Evolutionary conservation across 2,113 vertebrate genomes (phyloP).

Genomic region (Ceuthmochares aereus): DNA sequence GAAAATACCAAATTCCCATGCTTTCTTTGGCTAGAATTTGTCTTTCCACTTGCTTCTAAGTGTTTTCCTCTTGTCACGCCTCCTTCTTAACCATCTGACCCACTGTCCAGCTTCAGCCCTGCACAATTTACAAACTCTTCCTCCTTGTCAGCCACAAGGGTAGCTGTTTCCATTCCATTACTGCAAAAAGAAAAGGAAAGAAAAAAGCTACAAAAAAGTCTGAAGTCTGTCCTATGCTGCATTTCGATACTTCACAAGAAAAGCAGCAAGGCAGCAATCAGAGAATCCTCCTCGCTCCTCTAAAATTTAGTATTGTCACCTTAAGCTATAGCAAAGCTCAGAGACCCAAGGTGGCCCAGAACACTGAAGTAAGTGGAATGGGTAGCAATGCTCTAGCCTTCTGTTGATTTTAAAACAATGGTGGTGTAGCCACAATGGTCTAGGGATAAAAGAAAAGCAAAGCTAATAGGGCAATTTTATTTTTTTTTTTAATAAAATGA

Average conservation of each 20-base stretch:
- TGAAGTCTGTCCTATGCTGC: background rate
- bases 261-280: background rate
- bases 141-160: background rate
- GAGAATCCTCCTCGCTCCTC: background rate
- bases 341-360: background rate
- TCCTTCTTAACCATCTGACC: background rate
- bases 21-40: background rate
- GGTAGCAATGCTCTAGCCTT: background rate
- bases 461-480: background rate
- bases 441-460: background rate
- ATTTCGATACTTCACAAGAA: background rate
- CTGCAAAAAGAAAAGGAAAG: background rate
- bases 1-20: background rate
- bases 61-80: background rate
- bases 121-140: background rate
- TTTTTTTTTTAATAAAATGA: background rate
- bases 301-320: background rate
- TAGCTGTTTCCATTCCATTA: background rate
- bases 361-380: fast-evolving
- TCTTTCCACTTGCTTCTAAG: background rate
- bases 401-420: background rate
- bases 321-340: background rate
- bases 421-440: background rate
- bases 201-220: background rate
- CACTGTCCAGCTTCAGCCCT: background rate